Conservation (phyloP, 2,888 invertebrate genomes). For the Nudaria mundana region DNA sequence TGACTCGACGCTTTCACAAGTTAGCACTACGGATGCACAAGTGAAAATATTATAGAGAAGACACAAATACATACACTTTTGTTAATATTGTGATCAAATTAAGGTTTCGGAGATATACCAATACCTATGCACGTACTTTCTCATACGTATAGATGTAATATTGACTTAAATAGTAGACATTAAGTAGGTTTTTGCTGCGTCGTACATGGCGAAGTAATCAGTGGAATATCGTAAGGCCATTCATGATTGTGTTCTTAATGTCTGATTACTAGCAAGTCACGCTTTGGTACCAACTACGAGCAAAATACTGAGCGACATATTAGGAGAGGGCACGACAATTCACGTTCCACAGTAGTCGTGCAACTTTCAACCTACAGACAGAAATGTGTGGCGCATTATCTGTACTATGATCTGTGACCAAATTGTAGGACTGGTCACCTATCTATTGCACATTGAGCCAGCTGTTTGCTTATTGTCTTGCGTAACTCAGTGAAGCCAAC, state of each 20-base stretch:
- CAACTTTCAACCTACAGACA: constrained; percentile 64
- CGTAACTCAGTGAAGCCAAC: constrained; percentile 71
- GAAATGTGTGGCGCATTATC: constrained; percentile 66
- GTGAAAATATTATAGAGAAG: constrained; percentile 70
- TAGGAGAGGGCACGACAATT: constrained; percentile 58
- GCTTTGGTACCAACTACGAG: constrained; percentile 36
- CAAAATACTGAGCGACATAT: constrained; percentile 59
- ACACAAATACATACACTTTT: constrained; percentile 75
- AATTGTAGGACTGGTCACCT: constrained; percentile 63
- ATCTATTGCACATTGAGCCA: constrained; percentile 66
- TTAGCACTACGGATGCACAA: constrained; percentile 69
- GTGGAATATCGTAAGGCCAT: constrained; percentile 46
- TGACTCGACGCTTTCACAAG: constrained; percentile 77
- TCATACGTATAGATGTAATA: too few species aligned
- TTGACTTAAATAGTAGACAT: too few species aligned
- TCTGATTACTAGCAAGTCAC: constrained; percentile 67
- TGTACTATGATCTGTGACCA: constrained; percentile 66
- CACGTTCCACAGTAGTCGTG: constrained; percentile 73
- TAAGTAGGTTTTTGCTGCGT: too few species aligned
- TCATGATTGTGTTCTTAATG: constrained; percentile 56
- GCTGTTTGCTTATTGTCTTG: constrained; percentile 71
- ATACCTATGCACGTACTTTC: too few species aligned
- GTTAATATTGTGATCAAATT: too few species aligned
- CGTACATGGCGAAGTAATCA: constrained; percentile 42
- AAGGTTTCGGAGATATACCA: too few species aligned